Percentiles rank a stretch among this genome's conserved stretches.
Evolutionary conservation across 2,888 invertebrate species (phyloP).

Genomic region (Molanna angustata): DNA sequence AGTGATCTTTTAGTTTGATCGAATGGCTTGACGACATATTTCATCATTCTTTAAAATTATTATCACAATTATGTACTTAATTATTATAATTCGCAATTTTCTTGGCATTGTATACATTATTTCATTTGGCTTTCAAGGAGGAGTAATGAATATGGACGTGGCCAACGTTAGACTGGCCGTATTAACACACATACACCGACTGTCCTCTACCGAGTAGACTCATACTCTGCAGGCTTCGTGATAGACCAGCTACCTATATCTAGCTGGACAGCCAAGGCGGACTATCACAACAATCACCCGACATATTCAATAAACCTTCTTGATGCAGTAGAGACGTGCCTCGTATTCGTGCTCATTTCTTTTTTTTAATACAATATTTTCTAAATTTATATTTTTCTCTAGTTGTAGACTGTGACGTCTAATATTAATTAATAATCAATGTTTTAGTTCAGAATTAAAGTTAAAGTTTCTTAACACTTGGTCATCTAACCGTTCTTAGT

Average conservation of each 20-base stretch:
- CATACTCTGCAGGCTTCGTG: not conserved
- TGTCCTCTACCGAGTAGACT: too few species aligned
- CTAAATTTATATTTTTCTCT: slow-evolving; percentile 26
- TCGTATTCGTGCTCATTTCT: slow-evolving; percentile 29
- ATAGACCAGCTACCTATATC: too few species aligned
- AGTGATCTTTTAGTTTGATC: slow-evolving; percentile 23
- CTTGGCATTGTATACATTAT: slow-evolving; percentile 26
- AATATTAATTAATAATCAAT: slow-evolving; percentile 21
- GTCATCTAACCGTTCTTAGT: too few species aligned
- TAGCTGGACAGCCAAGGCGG: not conserved
- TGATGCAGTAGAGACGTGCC: slow-evolving; percentile 32
- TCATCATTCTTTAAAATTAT: slow-evolving; percentile 31
- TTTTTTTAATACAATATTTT: slow-evolving; percentile 23
- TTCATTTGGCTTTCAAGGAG: slow-evolving; percentile 30
- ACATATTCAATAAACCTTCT: slow-evolving; percentile 30
- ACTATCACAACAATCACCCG: not conserved
- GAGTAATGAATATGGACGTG: slow-evolving; percentile 28
- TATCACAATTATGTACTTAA: slow-evolving; percentile 31
- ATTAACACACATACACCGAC: too few species aligned
- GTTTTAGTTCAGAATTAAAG: slow-evolving; percentile 27
- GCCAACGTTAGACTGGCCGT: too few species aligned
- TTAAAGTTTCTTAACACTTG: too few species aligned
- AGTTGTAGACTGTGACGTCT: slow-evolving; percentile 34
- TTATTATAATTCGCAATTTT: slow-evolving; percentile 33
- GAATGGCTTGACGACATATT: slow-evolving; percentile 31